Percentiles rank a stretch among this genome's conserved stretches.
Conservation (phyloP, 2,888 invertebrate species). For the Dendrolimus pini region DNA sequence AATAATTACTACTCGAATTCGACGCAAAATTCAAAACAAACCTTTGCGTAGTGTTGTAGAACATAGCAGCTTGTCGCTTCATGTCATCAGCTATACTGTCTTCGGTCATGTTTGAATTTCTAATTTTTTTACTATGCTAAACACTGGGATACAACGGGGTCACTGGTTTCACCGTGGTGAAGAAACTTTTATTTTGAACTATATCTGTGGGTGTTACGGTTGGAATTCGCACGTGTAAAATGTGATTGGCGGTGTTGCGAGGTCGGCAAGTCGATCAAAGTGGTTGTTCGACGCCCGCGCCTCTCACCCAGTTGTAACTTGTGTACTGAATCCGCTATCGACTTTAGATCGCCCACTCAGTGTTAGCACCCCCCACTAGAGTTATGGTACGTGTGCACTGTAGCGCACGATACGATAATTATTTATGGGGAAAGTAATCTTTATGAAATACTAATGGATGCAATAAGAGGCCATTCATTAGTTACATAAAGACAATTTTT, state of each 20-base stretch:
- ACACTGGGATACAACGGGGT: constrained; percentile 20
- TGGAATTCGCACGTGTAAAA: constrained; percentile 13
- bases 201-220: constrained; percentile 17
- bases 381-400: constrained; percentile 26
- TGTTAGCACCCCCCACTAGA: constrained; percentile 49
- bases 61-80: constrained; percentile 67
- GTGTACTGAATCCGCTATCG: constrained; percentile 6
- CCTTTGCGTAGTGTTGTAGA: constrained; percentile 68
- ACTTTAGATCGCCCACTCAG: constrained; percentile 41
- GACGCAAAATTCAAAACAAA: constrained; percentile 30
- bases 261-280: constrained; percentile 40
- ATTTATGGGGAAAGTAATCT: background rate
- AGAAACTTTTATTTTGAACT: constrained; percentile 12
- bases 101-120: constrained; percentile 47
- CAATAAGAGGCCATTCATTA: no score
- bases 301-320: constrained; percentile 34
- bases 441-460: no score
- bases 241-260: constrained; percentile 30
- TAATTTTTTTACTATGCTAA: constrained; percentile 15
- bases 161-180: constrained; percentile 23
- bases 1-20: constrained; percentile 21
- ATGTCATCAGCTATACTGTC: constrained; percentile 61
- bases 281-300: constrained; percentile 57
- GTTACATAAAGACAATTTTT: no score
- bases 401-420: constrained; percentile 24